Conservation (phyloP, 2,888 invertebrate genomes). For the Acrobasis suavella region DNA sequence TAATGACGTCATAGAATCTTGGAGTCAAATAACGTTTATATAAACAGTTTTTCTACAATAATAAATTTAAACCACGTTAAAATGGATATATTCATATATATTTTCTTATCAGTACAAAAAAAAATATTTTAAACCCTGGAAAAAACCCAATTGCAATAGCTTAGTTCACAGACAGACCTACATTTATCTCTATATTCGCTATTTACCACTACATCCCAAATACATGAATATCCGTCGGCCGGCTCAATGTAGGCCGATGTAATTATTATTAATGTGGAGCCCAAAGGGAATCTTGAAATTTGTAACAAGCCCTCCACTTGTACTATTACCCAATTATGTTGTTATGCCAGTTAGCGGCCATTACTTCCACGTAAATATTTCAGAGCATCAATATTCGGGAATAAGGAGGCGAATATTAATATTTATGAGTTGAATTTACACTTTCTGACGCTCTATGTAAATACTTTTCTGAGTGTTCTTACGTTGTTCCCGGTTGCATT, state of each 20-base stretch:
- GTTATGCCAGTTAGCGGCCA: conserved; percentile 10
- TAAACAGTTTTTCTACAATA: too few relatives aligned
- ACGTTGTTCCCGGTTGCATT: too few relatives aligned
- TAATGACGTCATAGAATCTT: too few relatives aligned
- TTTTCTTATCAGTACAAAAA: too few relatives aligned
- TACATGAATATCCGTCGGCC: conserved; percentile 7
- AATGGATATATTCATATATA: too few relatives aligned
- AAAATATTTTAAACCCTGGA: too few relatives aligned
- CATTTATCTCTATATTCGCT: background rate
- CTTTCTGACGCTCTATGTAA: background rate
- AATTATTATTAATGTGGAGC: conserved; percentile 24
- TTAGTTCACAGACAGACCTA: too few relatives aligned
- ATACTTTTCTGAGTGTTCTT: too few relatives aligned
- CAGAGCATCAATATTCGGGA: conserved; percentile 3
- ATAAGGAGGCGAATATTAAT: background rate
- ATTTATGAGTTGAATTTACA: background rate
- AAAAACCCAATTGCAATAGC: too few relatives aligned
- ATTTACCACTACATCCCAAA: conserved; percentile 18
- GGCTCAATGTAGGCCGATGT: conserved; percentile 21
- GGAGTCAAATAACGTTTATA: too few relatives aligned
- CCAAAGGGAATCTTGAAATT: conserved; percentile 23
- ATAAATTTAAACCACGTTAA: too few relatives aligned
- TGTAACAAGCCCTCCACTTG: conserved; percentile 21
- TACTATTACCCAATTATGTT: conserved; percentile 20
- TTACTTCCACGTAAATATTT: conserved; percentile 16